Conservation (phyloP, 2,113 vertebrate genomes). For the Bufo gargarizans region DNA sequence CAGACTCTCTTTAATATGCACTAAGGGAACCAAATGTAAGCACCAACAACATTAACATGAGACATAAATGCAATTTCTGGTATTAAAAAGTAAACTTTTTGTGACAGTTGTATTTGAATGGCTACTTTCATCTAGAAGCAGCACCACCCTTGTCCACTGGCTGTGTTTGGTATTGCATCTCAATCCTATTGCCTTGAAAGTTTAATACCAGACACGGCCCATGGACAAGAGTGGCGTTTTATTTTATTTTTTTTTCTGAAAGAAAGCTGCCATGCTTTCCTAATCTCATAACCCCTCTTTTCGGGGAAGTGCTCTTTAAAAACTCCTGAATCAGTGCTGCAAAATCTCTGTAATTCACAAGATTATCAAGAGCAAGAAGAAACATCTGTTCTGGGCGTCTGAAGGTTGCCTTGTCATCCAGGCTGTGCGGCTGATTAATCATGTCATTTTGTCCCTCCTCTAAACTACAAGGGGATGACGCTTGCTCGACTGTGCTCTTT, state of each 20-base stretch:
- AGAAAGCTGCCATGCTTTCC: not conserved
- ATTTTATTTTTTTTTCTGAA: not conserved
- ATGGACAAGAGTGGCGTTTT: too few relatives aligned
- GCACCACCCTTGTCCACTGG: too few relatives aligned
- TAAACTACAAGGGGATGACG: constrained; percentile 26
- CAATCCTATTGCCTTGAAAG: too few relatives aligned
- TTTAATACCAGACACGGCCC: too few relatives aligned
- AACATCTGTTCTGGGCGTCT: constrained; percentile 48
- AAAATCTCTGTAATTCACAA: constrained; percentile 31
- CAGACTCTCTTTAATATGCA: too few relatives aligned
- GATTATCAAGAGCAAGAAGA: constrained; percentile 18
- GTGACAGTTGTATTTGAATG: too few relatives aligned
- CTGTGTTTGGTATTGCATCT: too few relatives aligned
- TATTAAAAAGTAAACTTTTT: too few relatives aligned
- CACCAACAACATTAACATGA: too few relatives aligned
- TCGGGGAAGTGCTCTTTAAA: not conserved
- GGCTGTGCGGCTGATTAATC: constrained; percentile 47
- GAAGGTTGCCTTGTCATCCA: constrained; percentile 42
- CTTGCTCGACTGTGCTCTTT: constrained; percentile 1
- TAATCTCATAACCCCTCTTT: not conserved
- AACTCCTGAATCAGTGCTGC: not conserved
- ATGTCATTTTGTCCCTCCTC: constrained; percentile 33
- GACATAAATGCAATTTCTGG: too few relatives aligned
- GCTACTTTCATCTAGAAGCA: too few relatives aligned
- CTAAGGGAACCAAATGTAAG: too few relatives aligned